Percentiles rank a stretch among this genome's conserved stretches.
Evolutionary conservation across 2,113 vertebrate genomes (phyloP).

Genomic region (Fregata magnificens): DNA sequence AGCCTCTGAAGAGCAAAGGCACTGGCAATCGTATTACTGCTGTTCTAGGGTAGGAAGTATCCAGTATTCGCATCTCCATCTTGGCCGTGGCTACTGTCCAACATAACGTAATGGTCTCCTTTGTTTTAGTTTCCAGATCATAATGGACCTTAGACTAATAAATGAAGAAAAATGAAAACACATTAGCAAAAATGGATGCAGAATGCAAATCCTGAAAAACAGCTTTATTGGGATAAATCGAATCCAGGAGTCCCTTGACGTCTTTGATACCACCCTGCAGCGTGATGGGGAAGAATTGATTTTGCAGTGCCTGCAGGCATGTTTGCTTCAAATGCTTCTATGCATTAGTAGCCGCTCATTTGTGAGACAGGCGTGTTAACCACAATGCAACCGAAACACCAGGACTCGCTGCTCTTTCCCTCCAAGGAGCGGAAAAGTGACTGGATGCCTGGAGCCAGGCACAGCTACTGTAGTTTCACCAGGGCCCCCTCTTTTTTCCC

Average conservation of each 20-base stretch:
- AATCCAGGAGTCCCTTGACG: background rate
- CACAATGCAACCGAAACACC: accelerated
- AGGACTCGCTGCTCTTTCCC: background rate
- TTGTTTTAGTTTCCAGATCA: background rate
- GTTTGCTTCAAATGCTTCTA: background rate
- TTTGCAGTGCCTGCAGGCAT: background rate
- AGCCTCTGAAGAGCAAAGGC: background rate
- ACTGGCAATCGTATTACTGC: background rate
- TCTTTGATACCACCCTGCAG: background rate
- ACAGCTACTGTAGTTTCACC: background rate
- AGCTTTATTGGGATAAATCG: background rate
- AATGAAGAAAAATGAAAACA: background rate
- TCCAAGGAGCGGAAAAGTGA: background rate
- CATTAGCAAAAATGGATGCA: background rate
- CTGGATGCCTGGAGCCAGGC: background rate
- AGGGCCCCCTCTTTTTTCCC: accelerated
- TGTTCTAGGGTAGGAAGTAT: background rate
- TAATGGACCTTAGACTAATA: background rate
- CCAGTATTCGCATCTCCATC: background rate
- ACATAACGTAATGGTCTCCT: background rate
- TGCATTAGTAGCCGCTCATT: background rate
- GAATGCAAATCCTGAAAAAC: background rate
- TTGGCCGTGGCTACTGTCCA: background rate
- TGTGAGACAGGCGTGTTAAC: background rate
- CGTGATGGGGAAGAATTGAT: background rate